Evolutionary conservation across 2,888 invertebrate species (phyloP).

Genomic region (Drosophila suboccidentalis): DNA sequence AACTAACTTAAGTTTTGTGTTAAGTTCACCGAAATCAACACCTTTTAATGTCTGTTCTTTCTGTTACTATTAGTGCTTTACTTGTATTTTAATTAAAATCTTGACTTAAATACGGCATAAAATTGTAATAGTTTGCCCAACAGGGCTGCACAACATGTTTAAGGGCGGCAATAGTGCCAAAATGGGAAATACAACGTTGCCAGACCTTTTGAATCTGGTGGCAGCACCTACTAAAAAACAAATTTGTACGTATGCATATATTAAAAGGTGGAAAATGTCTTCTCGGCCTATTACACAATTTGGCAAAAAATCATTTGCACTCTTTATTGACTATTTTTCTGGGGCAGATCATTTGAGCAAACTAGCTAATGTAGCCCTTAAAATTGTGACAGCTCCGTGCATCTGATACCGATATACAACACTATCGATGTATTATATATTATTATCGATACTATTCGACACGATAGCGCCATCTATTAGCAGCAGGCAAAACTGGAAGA

Average conservation of each 20-base stretch:
- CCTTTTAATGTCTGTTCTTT: background rate
- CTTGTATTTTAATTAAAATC: constrained; percentile 7
- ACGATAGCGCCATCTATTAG: too few species aligned
- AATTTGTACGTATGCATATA: background rate
- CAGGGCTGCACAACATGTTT: constrained; percentile 34
- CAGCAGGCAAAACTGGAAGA: too few species aligned
- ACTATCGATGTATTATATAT: background rate
- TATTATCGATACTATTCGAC: too few species aligned
- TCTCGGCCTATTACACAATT: background rate
- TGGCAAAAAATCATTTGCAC: background rate
- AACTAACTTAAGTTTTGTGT: background rate
- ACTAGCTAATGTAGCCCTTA: background rate
- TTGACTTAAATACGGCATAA: constrained; percentile 20
- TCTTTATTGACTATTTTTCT: too few species aligned
- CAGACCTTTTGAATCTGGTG: background rate
- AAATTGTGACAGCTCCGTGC: too few species aligned
- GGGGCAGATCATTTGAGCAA: background rate
- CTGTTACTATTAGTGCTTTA: background rate
- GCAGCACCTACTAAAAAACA: background rate
- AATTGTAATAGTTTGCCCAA: constrained; percentile 44
- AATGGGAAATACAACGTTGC: constrained; percentile 9
- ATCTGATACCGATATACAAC: background rate
- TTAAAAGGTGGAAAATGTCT: background rate
- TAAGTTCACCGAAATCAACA: background rate
- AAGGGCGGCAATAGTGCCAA: constrained; percentile 26